These are phyloP conservation scores for Onychostruthus taczanowskii DNA, from an alignment of 2,113 vertebrate genomes.

Conservation along the genomic window DNA sequence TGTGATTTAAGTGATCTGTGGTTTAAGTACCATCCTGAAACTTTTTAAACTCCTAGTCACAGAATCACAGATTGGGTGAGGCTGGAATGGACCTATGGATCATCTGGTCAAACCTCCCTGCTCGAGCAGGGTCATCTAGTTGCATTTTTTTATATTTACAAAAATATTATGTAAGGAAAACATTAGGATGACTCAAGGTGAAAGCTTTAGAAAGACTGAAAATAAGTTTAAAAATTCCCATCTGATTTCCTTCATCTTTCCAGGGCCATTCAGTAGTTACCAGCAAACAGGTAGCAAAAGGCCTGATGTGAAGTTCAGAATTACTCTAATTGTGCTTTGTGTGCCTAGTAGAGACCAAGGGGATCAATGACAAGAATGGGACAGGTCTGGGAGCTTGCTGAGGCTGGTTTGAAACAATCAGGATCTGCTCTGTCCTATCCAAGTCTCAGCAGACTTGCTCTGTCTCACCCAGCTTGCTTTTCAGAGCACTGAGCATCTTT, in stretches of 20 bases:
- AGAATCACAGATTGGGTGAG: not conserved
- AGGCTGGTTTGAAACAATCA: not conserved
- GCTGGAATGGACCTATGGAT: not conserved
- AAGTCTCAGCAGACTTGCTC: not conserved
- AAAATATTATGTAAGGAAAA: not conserved
- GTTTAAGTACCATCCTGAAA: not conserved
- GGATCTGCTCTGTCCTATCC: not conserved
- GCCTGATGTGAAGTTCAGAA: not conserved
- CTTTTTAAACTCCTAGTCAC: not conserved
- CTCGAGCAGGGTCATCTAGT: not conserved
- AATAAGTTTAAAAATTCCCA: not conserved
- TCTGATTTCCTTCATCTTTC: not conserved
- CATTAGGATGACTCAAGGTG: not conserved
- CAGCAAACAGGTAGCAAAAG: not conserved
- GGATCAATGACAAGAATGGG: not conserved
- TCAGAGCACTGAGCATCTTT: not conserved
- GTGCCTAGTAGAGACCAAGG: not conserved
- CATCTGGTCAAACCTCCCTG: not conserved
- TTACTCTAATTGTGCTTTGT: not conserved
- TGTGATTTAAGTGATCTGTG: not conserved
- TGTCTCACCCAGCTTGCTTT: not conserved
- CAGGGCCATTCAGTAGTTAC: not conserved
- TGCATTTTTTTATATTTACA: not conserved
- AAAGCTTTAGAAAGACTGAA: not conserved
- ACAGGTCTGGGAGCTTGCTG: not conserved